A percentile compares a stretch with the other conserved stretches of the same genome.
These are phyloP conservation scores for Fregata magnificens DNA, from an alignment of 2,113 vertebrate genomes.

Conservation along the genomic window DNA sequence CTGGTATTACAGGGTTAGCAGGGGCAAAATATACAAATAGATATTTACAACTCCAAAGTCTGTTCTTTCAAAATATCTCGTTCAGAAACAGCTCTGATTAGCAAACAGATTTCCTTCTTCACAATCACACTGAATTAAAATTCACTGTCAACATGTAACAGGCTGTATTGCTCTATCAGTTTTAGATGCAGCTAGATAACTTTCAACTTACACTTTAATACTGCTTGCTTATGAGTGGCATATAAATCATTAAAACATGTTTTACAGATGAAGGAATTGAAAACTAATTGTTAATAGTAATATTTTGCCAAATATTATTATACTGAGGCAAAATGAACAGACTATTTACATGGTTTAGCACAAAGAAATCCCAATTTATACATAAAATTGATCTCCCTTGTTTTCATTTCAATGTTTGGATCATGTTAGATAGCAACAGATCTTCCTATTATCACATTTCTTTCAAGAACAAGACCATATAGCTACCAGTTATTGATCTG, in stretches of 20 bases:
- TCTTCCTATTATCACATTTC: not conserved
- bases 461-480: not conserved
- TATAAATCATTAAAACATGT: not conserved
- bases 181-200: not conserved
- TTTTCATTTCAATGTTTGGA: not conserved
- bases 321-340: not conserved
- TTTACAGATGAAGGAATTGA: not conserved
- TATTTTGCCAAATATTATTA: not conserved
- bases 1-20: not conserved
- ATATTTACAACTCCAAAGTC: not conserved
- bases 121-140: not conserved
- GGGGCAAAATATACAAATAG: not conserved
- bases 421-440: not conserved
- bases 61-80: not conserved
- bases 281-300: not conserved
- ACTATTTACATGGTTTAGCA: not conserved
- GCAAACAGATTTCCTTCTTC: not conserved
- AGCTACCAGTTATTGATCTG: not conserved
- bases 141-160: not conserved
- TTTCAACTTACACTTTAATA: not conserved
- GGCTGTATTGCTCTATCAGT: not conserved
- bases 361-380: not conserved
- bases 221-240: not conserved
- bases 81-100: not conserved
- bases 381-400: not conserved